These are phyloP conservation scores for Planiliza haematocheilus DNA, from an alignment of 2,113 vertebrate genomes.

Conservation along the genomic window DNA sequence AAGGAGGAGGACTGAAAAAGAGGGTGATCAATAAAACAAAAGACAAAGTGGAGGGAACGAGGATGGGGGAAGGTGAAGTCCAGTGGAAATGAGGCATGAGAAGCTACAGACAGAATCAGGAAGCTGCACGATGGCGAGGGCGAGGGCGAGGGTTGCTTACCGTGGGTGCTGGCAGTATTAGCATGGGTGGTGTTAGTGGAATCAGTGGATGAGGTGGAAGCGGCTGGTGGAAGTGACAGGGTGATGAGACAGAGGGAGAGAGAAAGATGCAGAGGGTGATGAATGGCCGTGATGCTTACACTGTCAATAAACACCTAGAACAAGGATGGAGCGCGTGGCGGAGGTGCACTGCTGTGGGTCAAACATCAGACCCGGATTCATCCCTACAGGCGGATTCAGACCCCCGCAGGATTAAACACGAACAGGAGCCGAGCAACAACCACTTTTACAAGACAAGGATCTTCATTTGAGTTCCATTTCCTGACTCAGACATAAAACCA, in stretches of 20 bases:
- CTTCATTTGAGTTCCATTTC: too few relatives aligned
- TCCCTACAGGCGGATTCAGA: too few relatives aligned
- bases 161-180: conserved; percentile 90
- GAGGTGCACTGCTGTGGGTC: too few relatives aligned
- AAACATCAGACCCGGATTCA: too few relatives aligned
- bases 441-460: too few relatives aligned
- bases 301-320: neutral
- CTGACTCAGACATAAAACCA: too few relatives aligned
- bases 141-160: conserved; percentile 77
- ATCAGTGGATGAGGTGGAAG: conserved; percentile 88
- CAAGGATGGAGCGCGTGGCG: too few relatives aligned
- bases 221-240: conserved; percentile 64
- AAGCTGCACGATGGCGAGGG: too few relatives aligned
- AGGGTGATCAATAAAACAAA: neutral
- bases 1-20: neutral
- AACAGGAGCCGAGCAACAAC: too few relatives aligned
- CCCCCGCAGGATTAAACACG: too few relatives aligned
- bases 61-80: neutral
- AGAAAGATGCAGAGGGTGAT: conserved; percentile 56
- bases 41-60: neutral
- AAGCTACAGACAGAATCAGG: neutral
- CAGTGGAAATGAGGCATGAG: neutral
- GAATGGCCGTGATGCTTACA: conserved; percentile 32
- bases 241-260: conserved; percentile 38
- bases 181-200: conserved; percentile 91